These are phyloP conservation scores for Pogonognathellus flavescens DNA, from an alignment of 1,140 invertebrate genomes.

Conservation along the genomic window DNA sequence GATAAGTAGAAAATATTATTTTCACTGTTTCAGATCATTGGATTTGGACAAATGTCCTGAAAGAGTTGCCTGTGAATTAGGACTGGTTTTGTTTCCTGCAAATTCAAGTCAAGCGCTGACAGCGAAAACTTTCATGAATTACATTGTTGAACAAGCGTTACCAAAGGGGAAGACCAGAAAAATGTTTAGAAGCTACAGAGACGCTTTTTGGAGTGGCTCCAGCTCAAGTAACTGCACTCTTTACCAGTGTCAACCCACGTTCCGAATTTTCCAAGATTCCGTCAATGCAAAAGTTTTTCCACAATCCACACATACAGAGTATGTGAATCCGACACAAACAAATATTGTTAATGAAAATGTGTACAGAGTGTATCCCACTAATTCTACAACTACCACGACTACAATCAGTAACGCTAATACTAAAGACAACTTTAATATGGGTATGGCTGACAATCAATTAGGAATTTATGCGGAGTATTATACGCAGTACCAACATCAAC, in stretches of 20 bases:
- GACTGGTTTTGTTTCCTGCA: slow-evolving; percentile 39
- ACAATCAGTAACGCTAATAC: background rate
- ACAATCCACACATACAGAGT: background rate
- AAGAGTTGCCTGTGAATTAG: slow-evolving; percentile 53
- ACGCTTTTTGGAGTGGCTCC: slow-evolving; percentile 57
- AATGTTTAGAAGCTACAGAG: slow-evolving; percentile 34
- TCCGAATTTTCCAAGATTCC: slow-evolving; percentile 33
- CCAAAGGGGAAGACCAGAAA: slow-evolving; percentile 53
- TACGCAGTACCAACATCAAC: slow-evolving; percentile 13
- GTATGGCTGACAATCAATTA: background rate
- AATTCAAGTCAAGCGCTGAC: slow-evolving; percentile 46
- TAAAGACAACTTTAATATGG: background rate
- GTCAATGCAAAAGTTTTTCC: slow-evolving; percentile 18
- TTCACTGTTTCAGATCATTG: slow-evolving; percentile 47
- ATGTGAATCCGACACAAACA: background rate
- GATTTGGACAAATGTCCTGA: slow-evolving; percentile 61
- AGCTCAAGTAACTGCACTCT: slow-evolving; percentile 9
- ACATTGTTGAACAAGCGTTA: slow-evolving; percentile 51
- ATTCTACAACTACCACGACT: background rate
- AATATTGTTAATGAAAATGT: background rate
- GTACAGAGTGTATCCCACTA: background rate
- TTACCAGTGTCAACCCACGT: slow-evolving; percentile 56
- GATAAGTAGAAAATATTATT: background rate
- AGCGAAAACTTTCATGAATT: slow-evolving; percentile 52
- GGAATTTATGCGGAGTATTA: background rate